Base-by-base conservation (phyloP, 1,140 invertebrate species). In the Goniozus legneri region DNA sequence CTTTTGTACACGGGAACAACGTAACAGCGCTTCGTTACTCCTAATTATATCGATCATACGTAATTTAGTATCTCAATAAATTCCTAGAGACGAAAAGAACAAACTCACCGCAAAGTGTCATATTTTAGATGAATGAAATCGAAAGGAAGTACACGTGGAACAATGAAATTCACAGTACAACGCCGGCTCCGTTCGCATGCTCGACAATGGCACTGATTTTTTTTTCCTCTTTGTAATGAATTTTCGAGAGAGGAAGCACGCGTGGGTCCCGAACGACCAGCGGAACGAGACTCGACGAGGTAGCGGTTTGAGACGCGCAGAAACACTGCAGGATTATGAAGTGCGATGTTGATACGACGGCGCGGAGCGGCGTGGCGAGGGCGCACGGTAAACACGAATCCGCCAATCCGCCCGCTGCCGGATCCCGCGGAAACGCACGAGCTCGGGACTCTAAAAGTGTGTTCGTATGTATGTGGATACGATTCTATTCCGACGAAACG, bases 311-410 rank as follows among this genome's bases (percentile, higher is more conserved):
- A 64, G 62, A 58, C 60, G 60, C 60, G 56, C 62, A 50, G 58
- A 64, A 62, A 68, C 56, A 66, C 63, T 64, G 66, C 56, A 58
- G 60, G 58, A 59, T 67, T 73, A 73, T 67, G 60, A 67, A 71
- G 64, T 64, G 64, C 66, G 60, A 65, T 62, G 64, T 64, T 61
- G 65, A 64, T 63, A 52, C 54, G 62, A 68, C 63, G 64, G 62
- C 53, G 56, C 46, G 56, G 45, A 49, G 50, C 56, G 52, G 44
- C 56, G 55, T 57, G 36, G 55, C 43, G 47, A 41, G 43, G 44
- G 49, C 52, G 48, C 52, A 57, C 56, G 57, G 47, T 46, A 54
- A 53, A 60, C 55, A 56, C 54, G 37, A 24, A 16, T 34, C 47
- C 41, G 21, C 39, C 48, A 54, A 44, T 44, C 56, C 51, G 48